Evolutionary conservation across 2,888 invertebrate species (phyloP), one percentile per base, ranked within the genome.

Genomic region (Heliconius ethilla): DNA sequence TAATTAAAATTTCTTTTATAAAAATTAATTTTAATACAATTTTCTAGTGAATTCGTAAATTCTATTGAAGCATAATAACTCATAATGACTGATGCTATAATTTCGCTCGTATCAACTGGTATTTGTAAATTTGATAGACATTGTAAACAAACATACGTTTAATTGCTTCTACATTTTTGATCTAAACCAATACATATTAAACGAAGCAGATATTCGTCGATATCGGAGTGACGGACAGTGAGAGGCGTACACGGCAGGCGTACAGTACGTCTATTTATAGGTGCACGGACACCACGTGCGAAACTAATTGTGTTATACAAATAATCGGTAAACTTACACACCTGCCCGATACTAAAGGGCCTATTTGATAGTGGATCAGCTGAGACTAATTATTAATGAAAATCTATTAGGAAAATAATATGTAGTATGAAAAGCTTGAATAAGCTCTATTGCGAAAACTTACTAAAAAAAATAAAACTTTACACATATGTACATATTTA

Each of bases 271-370:
- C 91, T 93, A 92, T 89, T 87, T 89, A 89, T 92, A 92, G 93
- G 81, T 82, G 88, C 69, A 65, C 75, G 66, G 70, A 75, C 75
- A 75, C 74, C 91, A 89, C 91, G 92, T 91, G 92, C 92, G 88
- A 91, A 92, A 91, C 89, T 91, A 92, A 92, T 91, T 91, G 91
- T 92, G 92, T 92, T 93, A 92, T 89, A 90, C 91, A 92, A 93
- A 93, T 92, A 93, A 86, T 84, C 85, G 84, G 85, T 86, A 86
- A 85, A 84, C 85, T 78, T 72, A 78, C 78, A 86, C 91, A 92
- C 92, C 92, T 92, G 92, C 79, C 29, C 72, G 86, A 66, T 29
- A 67, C 75, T 69, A 70, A 66, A 59, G 18, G 76, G 74, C 33
- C 70, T 76, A 74, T 82, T 80, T 77, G 82, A 79, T 79, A 82